Conservation (phyloP, 2,797 vertebrate genomes). For the Mormyrus proboscirostris region DNA sequence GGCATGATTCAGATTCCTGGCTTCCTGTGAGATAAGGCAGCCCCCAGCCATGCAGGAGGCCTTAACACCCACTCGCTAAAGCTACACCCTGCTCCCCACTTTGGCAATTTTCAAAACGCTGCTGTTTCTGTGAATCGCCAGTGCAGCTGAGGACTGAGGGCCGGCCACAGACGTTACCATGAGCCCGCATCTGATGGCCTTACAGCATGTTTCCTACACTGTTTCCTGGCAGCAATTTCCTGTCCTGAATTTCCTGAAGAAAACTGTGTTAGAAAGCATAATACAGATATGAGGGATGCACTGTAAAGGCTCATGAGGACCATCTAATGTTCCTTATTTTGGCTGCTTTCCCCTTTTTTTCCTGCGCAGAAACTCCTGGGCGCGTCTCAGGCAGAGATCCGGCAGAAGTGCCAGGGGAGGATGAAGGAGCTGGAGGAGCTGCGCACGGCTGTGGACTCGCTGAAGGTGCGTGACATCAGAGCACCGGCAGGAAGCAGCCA, state of each 20-base stretch:
- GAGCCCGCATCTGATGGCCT: neutral
- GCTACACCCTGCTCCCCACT: neutral
- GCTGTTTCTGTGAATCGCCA: neutral
- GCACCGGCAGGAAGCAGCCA: neutral
- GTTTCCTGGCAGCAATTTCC: neutral
- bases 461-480: conserved; percentile 53
- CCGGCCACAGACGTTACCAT: neutral
- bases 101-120: neutral
- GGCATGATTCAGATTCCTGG: conserved; percentile 58
- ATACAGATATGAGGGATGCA: neutral
- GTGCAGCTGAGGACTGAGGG: neutral
- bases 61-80: neutral
- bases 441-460: conserved; percentile 67
- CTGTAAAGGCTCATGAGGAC: neutral
- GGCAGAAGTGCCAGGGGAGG: conserved; percentile 69
- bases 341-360: neutral
- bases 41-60: conserved; percentile 42
- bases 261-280: neutral
- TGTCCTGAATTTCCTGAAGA: neutral
- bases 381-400: conserved; percentile 68
- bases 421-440: conserved; percentile 71
- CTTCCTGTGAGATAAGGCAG: conserved; percentile 50
- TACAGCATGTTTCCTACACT: conserved; percentile 3
- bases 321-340: neutral
- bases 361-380: conserved; percentile 69